These are phyloP conservation scores for Minunthozetes semirufus DNA, from an alignment of 2,888 invertebrate genomes.

Conservation along the genomic window DNA sequence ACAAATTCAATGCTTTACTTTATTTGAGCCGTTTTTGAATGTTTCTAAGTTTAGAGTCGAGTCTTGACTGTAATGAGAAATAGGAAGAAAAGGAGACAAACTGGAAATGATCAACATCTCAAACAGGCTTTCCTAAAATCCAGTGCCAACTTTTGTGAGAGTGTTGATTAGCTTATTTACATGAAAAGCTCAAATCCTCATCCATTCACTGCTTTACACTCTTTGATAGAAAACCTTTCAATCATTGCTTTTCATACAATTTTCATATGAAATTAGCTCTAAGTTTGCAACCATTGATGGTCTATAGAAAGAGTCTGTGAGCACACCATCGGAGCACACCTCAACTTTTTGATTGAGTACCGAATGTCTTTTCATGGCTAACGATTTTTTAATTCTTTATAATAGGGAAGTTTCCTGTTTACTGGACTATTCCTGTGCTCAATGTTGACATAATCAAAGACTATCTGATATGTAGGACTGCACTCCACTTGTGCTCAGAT, in stretches of 20 bases:
- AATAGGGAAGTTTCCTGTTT: slow-evolving; percentile 23
- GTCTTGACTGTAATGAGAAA: slow-evolving; percentile 5
- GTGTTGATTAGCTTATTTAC: slow-evolving; percentile 27
- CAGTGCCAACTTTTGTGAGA: background rate
- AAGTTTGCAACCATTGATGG: slow-evolving; percentile 9
- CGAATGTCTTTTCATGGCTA: background rate
- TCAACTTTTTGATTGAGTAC: slow-evolving; percentile 24
- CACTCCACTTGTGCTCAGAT: background rate
- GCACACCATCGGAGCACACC: no score
- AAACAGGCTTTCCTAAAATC: slow-evolving; percentile 24
- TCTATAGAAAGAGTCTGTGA: background rate
- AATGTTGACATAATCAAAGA: slow-evolving; percentile 3
- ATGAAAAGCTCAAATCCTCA: background rate
- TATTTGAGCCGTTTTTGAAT: background rate
- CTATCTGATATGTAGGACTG: background rate
- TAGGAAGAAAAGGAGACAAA: slow-evolving; percentile 4
- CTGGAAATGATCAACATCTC: slow-evolving; percentile 13
- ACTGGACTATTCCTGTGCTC: background rate
- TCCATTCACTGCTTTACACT: background rate
- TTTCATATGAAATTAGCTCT: slow-evolving; percentile 22
- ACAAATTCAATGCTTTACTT: slow-evolving; percentile 6
- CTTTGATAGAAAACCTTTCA: background rate
- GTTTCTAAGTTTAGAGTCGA: background rate
- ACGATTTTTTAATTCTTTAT: slow-evolving; percentile 18
- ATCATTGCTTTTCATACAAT: slow-evolving; percentile 10